These are phyloP conservation scores for Aquatica leii DNA, from an alignment of 2,888 invertebrate species.

Conservation along the genomic window DNA sequence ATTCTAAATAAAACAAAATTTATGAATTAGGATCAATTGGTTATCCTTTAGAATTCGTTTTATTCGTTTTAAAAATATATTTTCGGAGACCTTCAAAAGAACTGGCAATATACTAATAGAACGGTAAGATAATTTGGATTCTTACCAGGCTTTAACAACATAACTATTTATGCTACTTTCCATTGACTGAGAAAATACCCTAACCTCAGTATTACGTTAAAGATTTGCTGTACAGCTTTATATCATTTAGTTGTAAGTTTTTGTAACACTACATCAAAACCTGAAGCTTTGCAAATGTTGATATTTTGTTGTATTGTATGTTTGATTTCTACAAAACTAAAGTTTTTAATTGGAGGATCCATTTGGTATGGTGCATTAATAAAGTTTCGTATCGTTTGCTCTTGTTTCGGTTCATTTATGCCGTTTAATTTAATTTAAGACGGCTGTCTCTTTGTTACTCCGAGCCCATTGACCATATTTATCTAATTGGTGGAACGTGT, in stretches of 20 bases:
- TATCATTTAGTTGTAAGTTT: no score
- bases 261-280: slow-evolving; percentile 8
- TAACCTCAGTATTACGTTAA: no score
- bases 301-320: neutral
- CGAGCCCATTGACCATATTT: no score
- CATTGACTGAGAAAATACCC: no score
- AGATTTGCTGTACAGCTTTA: no score
- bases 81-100: neutral
- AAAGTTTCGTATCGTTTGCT: no score
- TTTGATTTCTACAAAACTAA: neutral
- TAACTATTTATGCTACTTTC: no score
- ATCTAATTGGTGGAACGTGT: neutral
- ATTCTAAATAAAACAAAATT: no score
- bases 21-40: neutral
- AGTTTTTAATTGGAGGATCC: neutral
- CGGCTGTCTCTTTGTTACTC: neutral
- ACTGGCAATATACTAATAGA: no score
- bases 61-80: neutral
- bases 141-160: no score
- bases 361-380: no score
- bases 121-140: no score
- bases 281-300: neutral
- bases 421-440: neutral
- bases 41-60: neutral
- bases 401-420: neutral